These are phyloP conservation scores for Odontocerum albicorne DNA, from an alignment of 2,888 invertebrate genomes.

Conservation along the genomic window DNA sequence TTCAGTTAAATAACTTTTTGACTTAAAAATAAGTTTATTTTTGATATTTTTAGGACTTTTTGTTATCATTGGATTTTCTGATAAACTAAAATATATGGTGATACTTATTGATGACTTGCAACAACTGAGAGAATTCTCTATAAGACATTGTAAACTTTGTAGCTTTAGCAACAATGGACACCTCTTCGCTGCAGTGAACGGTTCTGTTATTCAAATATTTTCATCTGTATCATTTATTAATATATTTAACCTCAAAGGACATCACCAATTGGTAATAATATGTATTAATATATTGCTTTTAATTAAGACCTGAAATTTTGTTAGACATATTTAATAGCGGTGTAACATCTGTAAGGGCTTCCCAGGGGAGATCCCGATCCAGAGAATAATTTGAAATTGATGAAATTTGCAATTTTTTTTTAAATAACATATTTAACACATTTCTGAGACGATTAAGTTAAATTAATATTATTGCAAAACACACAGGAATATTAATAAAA, in stretches of 20 bases:
- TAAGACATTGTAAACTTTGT: conserved; percentile 75
- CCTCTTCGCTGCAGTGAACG: conserved; percentile 86
- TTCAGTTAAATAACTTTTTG: neutral
- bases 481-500: no score
- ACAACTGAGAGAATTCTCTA: conserved; percentile 69
- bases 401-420: no score
- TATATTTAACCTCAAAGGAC: conserved; percentile 75
- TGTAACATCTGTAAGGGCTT: no score
- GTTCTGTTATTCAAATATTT: conserved; percentile 83
- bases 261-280: no score
- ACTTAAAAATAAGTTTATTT: neutral
- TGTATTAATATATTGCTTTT: no score
- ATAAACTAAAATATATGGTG: conserved; percentile 85
- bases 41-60: conserved; percentile 66
- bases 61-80: conserved; percentile 86
- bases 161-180: conserved; percentile 86
- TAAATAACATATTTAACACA: no score
- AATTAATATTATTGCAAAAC: no score
- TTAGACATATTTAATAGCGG: no score
- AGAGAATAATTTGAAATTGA: no score
- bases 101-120: conserved; percentile 86
- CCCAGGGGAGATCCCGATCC: no score
- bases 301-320: no score
- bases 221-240: conserved; percentile 80
- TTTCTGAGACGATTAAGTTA: no score